Evolutionary conservation across 2,113 vertebrate species (phyloP).

Genomic region (Apodemus speciosus): DNA sequence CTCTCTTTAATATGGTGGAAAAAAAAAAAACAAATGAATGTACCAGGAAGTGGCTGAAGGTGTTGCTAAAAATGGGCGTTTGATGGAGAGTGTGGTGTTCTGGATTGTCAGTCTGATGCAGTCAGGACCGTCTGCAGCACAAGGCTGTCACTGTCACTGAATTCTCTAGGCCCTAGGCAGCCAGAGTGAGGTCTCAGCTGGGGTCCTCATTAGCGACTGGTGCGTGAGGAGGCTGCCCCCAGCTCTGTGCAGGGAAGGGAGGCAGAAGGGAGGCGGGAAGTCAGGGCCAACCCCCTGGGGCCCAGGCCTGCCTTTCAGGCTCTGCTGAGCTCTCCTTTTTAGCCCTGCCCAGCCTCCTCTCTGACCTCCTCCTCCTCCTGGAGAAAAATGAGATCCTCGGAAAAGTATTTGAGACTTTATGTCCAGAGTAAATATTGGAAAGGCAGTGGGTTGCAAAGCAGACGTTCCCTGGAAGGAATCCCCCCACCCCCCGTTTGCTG

Average conservation of each 20-base stretch:
- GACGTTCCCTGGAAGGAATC: conserved; percentile 78
- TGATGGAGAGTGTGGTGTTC: conserved; percentile 11
- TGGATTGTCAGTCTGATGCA: background rate
- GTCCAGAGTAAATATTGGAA: conserved; percentile 81
- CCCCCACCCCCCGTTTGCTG: conserved; percentile 45
- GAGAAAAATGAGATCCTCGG: conserved; percentile 78
- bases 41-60: conserved; percentile 29
- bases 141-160: background rate
- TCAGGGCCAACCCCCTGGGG: conserved; percentile 3
- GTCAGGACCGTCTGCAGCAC: background rate
- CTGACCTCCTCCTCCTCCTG: conserved; percentile 69
- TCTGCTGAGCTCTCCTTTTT: conserved; percentile 42
- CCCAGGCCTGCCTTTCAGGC: background rate
- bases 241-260: background rate
- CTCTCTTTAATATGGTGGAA: background rate
- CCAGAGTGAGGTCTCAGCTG: conserved; percentile 55
- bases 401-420: conserved; percentile 79
- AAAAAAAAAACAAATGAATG: background rate
- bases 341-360: conserved; percentile 62
- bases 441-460: conserved; percentile 79
- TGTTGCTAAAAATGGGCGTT: conserved; percentile 2
- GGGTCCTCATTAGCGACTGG: conserved; percentile 60
- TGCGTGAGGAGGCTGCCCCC: background rate
- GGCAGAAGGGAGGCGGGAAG: background rate
- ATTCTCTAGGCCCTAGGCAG: conserved; percentile 16